Evolutionary conservation across 2,113 vertebrate genomes (phyloP).

Genomic region (Cyanoliseus patagonus): DNA sequence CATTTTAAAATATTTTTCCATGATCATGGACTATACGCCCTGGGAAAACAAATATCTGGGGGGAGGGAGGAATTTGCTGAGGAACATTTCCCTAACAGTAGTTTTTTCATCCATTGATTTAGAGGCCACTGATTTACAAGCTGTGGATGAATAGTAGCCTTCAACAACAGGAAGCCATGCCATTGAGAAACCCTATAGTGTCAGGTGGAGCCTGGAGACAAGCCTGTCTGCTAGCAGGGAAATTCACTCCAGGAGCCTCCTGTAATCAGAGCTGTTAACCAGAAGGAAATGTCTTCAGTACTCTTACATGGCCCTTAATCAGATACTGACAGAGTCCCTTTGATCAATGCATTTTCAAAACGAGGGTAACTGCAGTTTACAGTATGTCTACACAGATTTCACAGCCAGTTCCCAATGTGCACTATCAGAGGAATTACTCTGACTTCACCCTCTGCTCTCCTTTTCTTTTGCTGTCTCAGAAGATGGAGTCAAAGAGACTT

Average conservation of each 20-base stretch:
- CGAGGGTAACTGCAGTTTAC: constrained; percentile 70
- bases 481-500: constrained; percentile 28
- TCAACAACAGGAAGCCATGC: constrained; percentile 82
- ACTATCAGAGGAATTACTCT: constrained; percentile 57
- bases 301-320: constrained; percentile 83
- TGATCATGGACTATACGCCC: constrained; percentile 41
- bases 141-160: constrained; percentile 85
- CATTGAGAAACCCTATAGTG: constrained; percentile 77
- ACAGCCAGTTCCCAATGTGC: constrained; percentile 52
- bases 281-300: constrained; percentile 86
- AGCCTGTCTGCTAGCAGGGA: constrained; percentile 76
- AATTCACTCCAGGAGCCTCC: constrained; percentile 75
- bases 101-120: constrained; percentile 80
- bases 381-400: constrained; percentile 64
- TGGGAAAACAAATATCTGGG: constrained; percentile 74
- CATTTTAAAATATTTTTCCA: constrained; percentile 68
- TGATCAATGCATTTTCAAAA: constrained; percentile 78
- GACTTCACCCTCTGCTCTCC: constrained; percentile 23
- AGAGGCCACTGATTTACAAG: constrained; percentile 85
- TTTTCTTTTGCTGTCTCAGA: constrained; percentile 15
- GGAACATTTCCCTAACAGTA: constrained; percentile 78
- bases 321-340: constrained; percentile 81
- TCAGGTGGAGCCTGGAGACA: constrained; percentile 78
- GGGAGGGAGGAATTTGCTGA: constrained; percentile 71
- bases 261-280: constrained; percentile 82